phyloP scores from a whole-genome alignment of 2,797 vertebrate species.

The Gymnothorax javanicus region DNA sequence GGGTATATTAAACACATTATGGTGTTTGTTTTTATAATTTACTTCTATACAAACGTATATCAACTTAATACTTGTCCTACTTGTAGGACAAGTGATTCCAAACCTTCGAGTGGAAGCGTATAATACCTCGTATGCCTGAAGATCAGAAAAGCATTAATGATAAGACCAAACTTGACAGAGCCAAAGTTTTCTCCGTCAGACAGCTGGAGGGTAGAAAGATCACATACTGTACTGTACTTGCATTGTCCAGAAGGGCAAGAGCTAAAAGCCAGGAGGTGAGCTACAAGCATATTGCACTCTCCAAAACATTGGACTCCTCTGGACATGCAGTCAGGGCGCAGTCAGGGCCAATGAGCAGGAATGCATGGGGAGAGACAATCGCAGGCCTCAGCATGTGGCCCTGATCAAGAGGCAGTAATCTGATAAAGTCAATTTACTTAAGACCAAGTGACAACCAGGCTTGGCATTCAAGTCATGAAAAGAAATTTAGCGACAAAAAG shows the following conservation, averaged over 20 bases:
- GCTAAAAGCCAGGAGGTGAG: not conserved
- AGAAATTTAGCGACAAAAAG: slow-evolving; percentile 9
- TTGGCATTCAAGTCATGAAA: slow-evolving; percentile 26
- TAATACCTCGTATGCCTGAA: too few species aligned
- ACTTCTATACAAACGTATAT: too few species aligned
- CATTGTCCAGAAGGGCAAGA: slow-evolving; percentile 38
- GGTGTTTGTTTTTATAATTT: too few species aligned
- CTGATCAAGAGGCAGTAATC: slow-evolving; percentile 56
- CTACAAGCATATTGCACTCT: not conserved
- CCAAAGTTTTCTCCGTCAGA: too few species aligned
- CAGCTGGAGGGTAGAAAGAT: slow-evolving; percentile 51
- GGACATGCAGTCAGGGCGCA: slow-evolving; percentile 41
- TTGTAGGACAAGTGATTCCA: too few species aligned
- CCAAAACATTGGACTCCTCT: slow-evolving; percentile 2
- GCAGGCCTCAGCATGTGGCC: slow-evolving; percentile 55
- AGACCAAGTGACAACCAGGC: slow-evolving; percentile 51
- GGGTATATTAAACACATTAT: too few species aligned
- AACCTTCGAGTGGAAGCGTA: too few species aligned
- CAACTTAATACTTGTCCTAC: too few species aligned
- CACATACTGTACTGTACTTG: slow-evolving; percentile 50
- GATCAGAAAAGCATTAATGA: too few species aligned
- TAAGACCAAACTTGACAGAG: too few species aligned
- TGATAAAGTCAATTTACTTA: slow-evolving; percentile 59
- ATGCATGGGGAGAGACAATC: slow-evolving; percentile 52
- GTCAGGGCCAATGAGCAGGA: slow-evolving; percentile 50